Conservation (phyloP, 2,797 vertebrate genomes). For the Mallotus villosus region DNA sequence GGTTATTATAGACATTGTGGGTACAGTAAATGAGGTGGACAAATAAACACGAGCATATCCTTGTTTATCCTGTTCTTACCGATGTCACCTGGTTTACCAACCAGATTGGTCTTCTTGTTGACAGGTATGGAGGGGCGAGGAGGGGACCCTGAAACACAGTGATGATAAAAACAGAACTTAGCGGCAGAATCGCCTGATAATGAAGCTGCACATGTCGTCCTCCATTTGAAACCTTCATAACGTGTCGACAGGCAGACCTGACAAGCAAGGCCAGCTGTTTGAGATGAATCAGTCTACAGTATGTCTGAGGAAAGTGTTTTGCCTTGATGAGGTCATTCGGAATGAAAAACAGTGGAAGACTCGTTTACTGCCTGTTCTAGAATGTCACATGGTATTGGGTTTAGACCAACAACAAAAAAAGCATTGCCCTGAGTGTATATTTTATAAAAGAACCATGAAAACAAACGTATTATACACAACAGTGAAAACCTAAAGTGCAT, state of each 20-base stretch:
- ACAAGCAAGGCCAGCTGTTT: no score
- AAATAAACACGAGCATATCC: background rate
- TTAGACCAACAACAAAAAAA: background rate
- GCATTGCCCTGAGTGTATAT: background rate
- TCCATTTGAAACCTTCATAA: background rate
- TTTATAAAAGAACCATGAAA: background rate
- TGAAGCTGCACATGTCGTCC: background rate
- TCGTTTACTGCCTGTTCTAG: slow-evolving; percentile 6
- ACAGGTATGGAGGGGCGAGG: slow-evolving; percentile 35
- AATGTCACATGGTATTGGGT: background rate
- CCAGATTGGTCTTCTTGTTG: slow-evolving; percentile 67
- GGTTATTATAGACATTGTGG: background rate
- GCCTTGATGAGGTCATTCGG: slow-evolving; percentile 4
- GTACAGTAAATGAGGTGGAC: background rate
- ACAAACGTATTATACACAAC: background rate
- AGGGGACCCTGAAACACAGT: slow-evolving; percentile 58
- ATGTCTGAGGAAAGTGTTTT: background rate
- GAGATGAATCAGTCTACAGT: background rate
- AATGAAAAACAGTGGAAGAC: slow-evolving; percentile 49
- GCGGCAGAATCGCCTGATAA: background rate
- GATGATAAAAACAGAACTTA: background rate
- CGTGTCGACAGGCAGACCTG: background rate
- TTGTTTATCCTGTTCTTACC: slow-evolving; percentile 46
- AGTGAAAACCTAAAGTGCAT: background rate
- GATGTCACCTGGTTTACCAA: slow-evolving; percentile 59